Percentiles rank a stretch among this genome's conserved stretches.
Evolutionary conservation across 2,888 invertebrate species (phyloP).

Genomic region (Eristalis intricaria): DNA sequence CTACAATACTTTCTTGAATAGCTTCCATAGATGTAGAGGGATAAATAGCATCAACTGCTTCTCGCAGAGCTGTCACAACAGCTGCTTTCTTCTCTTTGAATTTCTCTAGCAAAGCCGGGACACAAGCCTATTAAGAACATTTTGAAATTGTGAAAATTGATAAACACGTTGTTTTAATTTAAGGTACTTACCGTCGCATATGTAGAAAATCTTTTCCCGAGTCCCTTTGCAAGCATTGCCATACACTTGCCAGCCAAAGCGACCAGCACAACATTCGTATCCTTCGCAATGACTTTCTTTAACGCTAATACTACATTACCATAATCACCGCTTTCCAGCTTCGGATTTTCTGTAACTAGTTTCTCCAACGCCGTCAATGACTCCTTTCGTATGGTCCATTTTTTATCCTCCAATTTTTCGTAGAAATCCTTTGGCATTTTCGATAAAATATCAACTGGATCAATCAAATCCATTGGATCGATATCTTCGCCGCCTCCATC

Average conservation of each 20-base stretch:
- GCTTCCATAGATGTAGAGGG: conserved; percentile 90
- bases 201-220: conserved; percentile 92
- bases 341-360: conserved; percentile 88
- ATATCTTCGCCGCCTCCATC: conserved; percentile 83
- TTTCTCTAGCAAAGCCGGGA: conserved; percentile 93
- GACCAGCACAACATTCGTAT: conserved; percentile 96
- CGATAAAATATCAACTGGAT: conserved; percentile 95
- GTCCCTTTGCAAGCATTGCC: conserved; percentile 90
- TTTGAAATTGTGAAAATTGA: not conserved
- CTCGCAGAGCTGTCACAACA: conserved; percentile 92
- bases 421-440: conserved; percentile 97
- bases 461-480: conserved; percentile 95
- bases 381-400: conserved; percentile 98
- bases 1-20: conserved; percentile 92
- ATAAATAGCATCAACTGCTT: conserved; percentile 95
- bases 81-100: conserved; percentile 98
- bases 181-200: conserved; percentile 85
- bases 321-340: conserved; percentile 95
- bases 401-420: conserved; percentile 96
- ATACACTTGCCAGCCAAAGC: conserved; percentile 92
- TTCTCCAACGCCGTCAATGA: conserved; percentile 91
- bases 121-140: conserved; percentile 82
- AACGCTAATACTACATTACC: conserved; percentile 93
- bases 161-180: not conserved
- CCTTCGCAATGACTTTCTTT: conserved; percentile 95